Conservation (phyloP, 2,113 vertebrate species). For the Pachypanchax playfairii region DNA sequence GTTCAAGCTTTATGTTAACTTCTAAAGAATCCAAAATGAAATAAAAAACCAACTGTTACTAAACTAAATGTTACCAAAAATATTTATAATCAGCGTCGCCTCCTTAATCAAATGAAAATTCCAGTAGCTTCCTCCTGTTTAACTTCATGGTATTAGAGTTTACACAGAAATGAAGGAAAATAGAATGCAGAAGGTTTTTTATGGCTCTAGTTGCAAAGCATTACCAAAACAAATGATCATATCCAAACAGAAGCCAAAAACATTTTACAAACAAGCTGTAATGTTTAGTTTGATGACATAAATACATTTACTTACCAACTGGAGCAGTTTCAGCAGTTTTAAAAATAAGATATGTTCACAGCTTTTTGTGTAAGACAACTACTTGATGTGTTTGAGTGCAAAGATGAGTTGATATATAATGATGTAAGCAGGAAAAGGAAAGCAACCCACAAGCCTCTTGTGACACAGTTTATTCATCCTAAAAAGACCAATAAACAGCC, state of each 20-base stretch:
- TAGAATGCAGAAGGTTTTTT: no score
- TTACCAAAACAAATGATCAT: background rate
- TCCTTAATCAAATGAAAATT: no score
- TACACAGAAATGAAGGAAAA: no score
- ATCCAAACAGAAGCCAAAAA: background rate
- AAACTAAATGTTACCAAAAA: no score
- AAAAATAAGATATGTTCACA: background rate
- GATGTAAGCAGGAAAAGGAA: background rate
- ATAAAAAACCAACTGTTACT: no score
- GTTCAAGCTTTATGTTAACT: no score
- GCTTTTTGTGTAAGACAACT: background rate
- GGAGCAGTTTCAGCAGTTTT: background rate
- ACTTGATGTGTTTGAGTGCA: slow-evolving; percentile 4
- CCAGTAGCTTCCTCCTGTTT: no score
- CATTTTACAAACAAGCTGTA: background rate
- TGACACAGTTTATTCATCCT: background rate
- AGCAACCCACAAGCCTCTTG: background rate
- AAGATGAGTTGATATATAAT: slow-evolving; percentile 24
- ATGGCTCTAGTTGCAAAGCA: rapidly evolving
- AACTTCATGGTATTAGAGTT: no score
- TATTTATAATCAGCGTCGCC: no score
- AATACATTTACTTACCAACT: slow-evolving; percentile 20
- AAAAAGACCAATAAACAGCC: background rate
- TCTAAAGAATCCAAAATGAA: no score
- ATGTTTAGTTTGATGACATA: background rate